Conservation (phyloP, 2,113 vertebrate species). For the Datnioides undecimradiatus region DNA sequence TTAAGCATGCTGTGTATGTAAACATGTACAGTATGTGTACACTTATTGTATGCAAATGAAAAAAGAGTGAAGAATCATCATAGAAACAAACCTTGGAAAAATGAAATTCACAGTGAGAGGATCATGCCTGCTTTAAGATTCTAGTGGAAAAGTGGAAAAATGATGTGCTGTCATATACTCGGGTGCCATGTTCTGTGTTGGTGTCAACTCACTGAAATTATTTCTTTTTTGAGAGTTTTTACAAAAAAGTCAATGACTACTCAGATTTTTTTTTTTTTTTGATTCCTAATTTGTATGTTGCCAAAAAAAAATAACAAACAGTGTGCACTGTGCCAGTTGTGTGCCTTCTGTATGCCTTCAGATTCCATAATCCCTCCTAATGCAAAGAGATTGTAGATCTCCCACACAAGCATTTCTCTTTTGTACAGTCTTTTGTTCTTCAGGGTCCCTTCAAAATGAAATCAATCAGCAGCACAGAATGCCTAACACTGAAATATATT, state of each 20-base stretch:
- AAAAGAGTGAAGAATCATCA: not conserved
- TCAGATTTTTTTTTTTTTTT: not conserved
- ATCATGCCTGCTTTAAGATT: not conserved
- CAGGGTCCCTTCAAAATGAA: slow-evolving; percentile 31
- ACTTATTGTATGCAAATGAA: not conserved
- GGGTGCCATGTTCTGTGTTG: not conserved
- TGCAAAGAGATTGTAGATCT: slow-evolving; percentile 32
- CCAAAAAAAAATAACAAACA: not conserved
- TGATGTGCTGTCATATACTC: not conserved
- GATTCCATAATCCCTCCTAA: slow-evolving; percentile 41
- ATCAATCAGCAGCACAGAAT: slow-evolving; percentile 40
- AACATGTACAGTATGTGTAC: not conserved
- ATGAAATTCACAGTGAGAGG: not conserved
- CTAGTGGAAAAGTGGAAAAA: too few relatives aligned
- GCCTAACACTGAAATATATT: slow-evolving; percentile 46
- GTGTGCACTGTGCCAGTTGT: not conserved
- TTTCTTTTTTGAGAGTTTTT: not conserved
- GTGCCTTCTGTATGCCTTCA: slow-evolving; percentile 3
- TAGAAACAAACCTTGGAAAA: not conserved
- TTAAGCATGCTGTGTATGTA: not conserved
- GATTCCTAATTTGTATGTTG: not conserved
- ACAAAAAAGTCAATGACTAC: not conserved
- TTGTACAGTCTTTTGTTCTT: slow-evolving; percentile 23
- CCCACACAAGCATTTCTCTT: slow-evolving; percentile 29
- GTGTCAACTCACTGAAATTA: not conserved